Percentiles rank a stretch among this genome's conserved stretches.
phyloP scores from a whole-genome alignment of 1,140 invertebrate genomes.

The Campoletis sonorensis region DNA sequence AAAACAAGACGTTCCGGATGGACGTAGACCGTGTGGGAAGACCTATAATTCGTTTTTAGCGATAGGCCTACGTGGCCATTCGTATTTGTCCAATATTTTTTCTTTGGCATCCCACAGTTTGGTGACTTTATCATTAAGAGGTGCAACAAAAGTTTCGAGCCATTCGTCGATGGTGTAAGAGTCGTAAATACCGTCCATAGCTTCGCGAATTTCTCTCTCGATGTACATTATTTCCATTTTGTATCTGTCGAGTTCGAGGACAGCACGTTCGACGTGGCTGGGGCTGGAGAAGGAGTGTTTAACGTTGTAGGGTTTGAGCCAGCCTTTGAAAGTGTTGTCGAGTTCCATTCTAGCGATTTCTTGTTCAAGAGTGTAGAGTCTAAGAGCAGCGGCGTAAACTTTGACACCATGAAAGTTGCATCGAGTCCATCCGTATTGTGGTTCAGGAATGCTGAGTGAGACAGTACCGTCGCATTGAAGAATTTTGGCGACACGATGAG shows the following conservation, averaged over 20 bases:
- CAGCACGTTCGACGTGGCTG: slow-evolving; percentile 83
- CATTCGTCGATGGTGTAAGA: slow-evolving; percentile 86
- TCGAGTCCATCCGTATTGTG: slow-evolving; percentile 72
- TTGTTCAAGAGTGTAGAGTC: slow-evolving; percentile 65
- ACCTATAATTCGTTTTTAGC: slow-evolving; percentile 61
- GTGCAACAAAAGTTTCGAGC: slow-evolving; percentile 82
- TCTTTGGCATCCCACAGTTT: slow-evolving; percentile 77
- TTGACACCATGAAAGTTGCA: slow-evolving; percentile 67
- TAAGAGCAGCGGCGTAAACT: slow-evolving; percentile 64
- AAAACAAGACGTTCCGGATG: too few species aligned
- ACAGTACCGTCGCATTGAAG: slow-evolving; percentile 66
- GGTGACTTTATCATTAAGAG: slow-evolving; percentile 77
- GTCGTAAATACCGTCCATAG: slow-evolving; percentile 84
- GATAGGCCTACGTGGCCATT: slow-evolving; percentile 79
- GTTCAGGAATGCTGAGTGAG: slow-evolving; percentile 68
- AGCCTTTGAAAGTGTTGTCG: slow-evolving; percentile 78
- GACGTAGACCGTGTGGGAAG: neutral
- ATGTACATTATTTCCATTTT: slow-evolving; percentile 80
- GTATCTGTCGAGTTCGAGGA: slow-evolving; percentile 80
- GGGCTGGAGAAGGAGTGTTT: slow-evolving; percentile 87
- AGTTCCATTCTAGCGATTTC: slow-evolving; percentile 70
- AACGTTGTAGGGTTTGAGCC: slow-evolving; percentile 89
- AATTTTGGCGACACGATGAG: slow-evolving; percentile 58
- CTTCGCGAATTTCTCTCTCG: slow-evolving; percentile 80
- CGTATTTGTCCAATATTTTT: slow-evolving; percentile 75